Evolutionary conservation across 2,113 vertebrate species (phyloP), one percentile per base, ranked within the genome.

Genomic region (Thunnus thynnus): DNA sequence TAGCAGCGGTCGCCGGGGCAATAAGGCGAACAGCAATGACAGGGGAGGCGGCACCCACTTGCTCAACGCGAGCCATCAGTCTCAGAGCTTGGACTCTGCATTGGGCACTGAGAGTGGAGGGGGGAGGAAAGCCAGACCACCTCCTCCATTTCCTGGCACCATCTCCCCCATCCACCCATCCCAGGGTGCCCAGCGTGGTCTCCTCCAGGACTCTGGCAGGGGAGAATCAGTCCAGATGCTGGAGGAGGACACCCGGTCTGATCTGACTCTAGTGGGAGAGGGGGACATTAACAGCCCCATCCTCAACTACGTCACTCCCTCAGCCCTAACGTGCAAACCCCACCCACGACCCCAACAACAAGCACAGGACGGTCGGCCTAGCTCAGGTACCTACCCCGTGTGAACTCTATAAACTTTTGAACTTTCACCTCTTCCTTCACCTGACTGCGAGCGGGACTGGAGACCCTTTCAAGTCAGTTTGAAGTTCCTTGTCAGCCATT

Each of bases 191-290:
- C 79, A 76, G 72, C 76, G 50, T 20, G 57, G 66, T 91, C 88
- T 47, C 52, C 80, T 1, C 91, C 92, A 81, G 83, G 86, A 86
- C 65, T 66, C 89, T 73, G 67, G 92, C 17, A 93, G 89, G 58
- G 88, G 87, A 0, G 94, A 94, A 14, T 84, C 88, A n/a, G 93
- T 96, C 77, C 96, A 96, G 94, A 96, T 95, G 65, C 84, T 96
- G 77, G 96, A 97, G 89, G 97, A 97, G 77, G 98, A 98, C 81
- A 93, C 96, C 0, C 86, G 95, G 82, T 96, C 96, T 13, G 97
- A 99, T 88, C 93, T 98, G 92, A 98, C 96, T 86, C 95, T 98
- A 48, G 96, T 97, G 67, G 97, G 96, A 74, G 97, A 98, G 92
- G 97, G 96, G 65, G 96, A 98, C 90, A 97, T 99, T 72, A 94